Percentiles rank a stretch among this genome's conserved stretches.
Conservation (phyloP, 1,140 invertebrate species). For the Drosophila parabipectinata region DNA sequence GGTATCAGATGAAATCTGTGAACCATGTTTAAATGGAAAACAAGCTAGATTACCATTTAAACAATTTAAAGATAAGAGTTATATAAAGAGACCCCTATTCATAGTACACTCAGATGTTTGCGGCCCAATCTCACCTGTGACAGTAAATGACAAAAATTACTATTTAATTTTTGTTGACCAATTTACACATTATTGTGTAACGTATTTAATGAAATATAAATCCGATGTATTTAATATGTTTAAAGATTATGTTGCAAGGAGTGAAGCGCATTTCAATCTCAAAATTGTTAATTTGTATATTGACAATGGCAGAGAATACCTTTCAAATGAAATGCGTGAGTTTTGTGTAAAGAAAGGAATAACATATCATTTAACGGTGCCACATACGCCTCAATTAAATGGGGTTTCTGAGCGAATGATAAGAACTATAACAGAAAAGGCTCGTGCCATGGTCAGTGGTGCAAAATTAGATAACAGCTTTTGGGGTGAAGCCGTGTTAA, state of each 20-base stretch:
- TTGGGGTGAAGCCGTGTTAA: constrained; percentile 18
- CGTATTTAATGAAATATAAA: constrained; percentile 63
- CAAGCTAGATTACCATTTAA: constrained; percentile 68
- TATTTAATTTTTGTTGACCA: constrained; percentile 26
- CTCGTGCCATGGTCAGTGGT: background rate
- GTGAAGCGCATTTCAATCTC: constrained; percentile 5
- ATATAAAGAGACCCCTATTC: constrained; percentile 68
- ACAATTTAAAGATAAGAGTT: constrained; percentile 62
- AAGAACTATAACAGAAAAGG: constrained; percentile 5
- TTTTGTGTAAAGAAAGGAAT: constrained; percentile 5
- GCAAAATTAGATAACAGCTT: constrained; percentile 20
- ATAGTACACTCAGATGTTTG: constrained; percentile 84
- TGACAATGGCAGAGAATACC: constrained; percentile 2
- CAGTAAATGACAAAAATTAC: constrained; percentile 7
- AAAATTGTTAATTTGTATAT: constrained; percentile 5
- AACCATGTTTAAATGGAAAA: constrained; percentile 84
- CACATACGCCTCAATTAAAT: constrained; percentile 4
- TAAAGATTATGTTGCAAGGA: constrained; percentile 68
- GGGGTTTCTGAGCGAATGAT: constrained; percentile 1
- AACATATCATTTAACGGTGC: constrained; percentile 2
- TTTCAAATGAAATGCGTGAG: background rate
- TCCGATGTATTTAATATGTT: constrained; percentile 71
- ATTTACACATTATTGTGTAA: constrained; percentile 39
- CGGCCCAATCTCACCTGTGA: constrained; percentile 72
- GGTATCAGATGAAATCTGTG: constrained; percentile 17